A percentile compares a stretch with the other conserved stretches of the same genome.
Evolutionary conservation across 2,797 vertebrate genomes (phyloP).

Genomic region (Alauda arvensis): DNA sequence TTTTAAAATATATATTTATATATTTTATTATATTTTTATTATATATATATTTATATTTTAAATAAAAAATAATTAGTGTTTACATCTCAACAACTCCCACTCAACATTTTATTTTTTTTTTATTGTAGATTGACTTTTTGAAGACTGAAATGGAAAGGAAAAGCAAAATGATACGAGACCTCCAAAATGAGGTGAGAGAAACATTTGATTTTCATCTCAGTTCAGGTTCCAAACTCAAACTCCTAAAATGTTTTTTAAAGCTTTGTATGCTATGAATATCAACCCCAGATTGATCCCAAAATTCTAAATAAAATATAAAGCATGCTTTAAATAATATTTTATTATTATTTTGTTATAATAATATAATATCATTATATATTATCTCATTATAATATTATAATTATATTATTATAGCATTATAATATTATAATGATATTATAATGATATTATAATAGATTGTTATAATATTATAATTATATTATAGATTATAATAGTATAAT

Average conservation of each 20-base stretch:
- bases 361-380: no score
- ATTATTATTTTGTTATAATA: not conserved
- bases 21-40: no score
- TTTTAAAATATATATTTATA: no score
- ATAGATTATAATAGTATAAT: no score
- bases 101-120: not conserved
- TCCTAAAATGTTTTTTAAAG: not conserved
- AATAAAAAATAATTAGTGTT: not conserved
- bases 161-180: conserved; percentile 94
- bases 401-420: no score
- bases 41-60: no score
- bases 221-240: not conserved
- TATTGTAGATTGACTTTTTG: conserved; percentile 89
- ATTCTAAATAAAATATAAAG: not conserved
- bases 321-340: not conserved
- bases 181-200: conserved; percentile 92
- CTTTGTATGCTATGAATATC: not conserved
- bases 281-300: not conserved
- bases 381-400: no score
- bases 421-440: no score
- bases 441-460: no score
- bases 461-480: no score
- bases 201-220: not conserved
- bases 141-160: conserved; percentile 98
- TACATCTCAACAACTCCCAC: not conserved